These are phyloP conservation scores for Spinus pinus DNA, from an alignment of 2,797 vertebrate genomes.

Conservation along the genomic window DNA sequence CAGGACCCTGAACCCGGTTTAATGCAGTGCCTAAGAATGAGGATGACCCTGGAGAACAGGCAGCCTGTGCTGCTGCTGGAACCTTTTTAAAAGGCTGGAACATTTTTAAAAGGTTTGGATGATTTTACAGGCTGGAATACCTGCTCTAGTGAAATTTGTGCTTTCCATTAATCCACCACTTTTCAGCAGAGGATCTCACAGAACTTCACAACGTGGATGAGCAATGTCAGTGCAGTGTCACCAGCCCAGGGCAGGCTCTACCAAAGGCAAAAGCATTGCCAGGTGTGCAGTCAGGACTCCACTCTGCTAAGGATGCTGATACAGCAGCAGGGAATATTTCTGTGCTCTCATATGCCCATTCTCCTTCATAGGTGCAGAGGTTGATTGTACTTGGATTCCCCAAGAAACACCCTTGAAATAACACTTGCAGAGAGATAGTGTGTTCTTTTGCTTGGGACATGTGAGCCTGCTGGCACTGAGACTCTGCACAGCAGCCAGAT, in stretches of 20 bases:
- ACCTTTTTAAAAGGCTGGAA: not conserved
- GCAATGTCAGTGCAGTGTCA: not conserved
- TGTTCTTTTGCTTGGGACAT: slow-evolving; percentile 16
- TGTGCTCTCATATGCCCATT: not conserved
- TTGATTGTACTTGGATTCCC: not conserved
- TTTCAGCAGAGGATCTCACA: not conserved
- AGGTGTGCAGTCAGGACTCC: not conserved
- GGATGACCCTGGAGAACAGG: not conserved
- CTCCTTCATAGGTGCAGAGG: not conserved
- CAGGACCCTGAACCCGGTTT: not conserved
- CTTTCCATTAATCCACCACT: not conserved
- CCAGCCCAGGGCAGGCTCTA: not conserved
- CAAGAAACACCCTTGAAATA: slow-evolving; percentile 38
- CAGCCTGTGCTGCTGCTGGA: not conserved
- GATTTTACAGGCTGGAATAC: not conserved
- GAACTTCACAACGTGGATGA: not conserved
- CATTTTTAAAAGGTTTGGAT: not conserved
- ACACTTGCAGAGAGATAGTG: slow-evolving; percentile 6
- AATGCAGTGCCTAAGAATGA: not conserved
- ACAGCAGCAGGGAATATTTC: not conserved
- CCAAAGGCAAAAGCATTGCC: not conserved
- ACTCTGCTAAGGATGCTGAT: not conserved
- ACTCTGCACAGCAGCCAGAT: not conserved
- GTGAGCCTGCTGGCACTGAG: slow-evolving; percentile 34
- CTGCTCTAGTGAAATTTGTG: not conserved